Evolutionary conservation across 2,888 invertebrate genomes (phyloP).

Genomic region (Rhorus exstirpatorius): DNA sequence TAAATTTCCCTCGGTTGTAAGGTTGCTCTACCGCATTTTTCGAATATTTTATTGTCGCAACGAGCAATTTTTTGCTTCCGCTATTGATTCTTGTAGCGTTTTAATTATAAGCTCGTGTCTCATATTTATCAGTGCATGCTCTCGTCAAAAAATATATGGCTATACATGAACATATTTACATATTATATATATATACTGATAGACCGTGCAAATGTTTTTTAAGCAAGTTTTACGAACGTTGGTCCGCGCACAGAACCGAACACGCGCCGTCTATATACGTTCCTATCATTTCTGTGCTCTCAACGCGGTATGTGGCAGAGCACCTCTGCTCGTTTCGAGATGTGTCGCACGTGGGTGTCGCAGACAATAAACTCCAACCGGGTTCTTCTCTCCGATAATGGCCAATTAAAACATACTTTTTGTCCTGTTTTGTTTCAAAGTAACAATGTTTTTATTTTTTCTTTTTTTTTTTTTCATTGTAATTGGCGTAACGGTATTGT

Average conservation of each 20-base stretch:
- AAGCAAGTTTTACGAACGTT: slow-evolving; percentile 15
- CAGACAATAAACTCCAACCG: slow-evolving; percentile 62
- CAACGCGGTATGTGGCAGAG: slow-evolving; percentile 16
- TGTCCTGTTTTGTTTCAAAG: slow-evolving; percentile 26
- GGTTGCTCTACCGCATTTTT: neutral
- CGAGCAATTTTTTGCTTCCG: neutral
- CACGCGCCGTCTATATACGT: neutral
- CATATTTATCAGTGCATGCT: slow-evolving; percentile 5
- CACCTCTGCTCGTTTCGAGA: slow-evolving; percentile 48
- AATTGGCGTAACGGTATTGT: slow-evolving; percentile 64
- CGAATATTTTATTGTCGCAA: neutral
- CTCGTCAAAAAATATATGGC: slow-evolving; percentile 1
- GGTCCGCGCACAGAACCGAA: slow-evolving; percentile 32
- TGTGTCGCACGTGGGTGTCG: slow-evolving; percentile 67
- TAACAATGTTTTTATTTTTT: slow-evolving; percentile 45
- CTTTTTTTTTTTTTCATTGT: slow-evolving; percentile 40
- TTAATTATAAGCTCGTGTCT: slow-evolving; percentile 15
- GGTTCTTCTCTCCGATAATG: slow-evolving; percentile 57
- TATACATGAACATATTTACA: no score
- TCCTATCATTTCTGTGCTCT: slow-evolving; percentile 8
- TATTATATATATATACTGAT: neutral
- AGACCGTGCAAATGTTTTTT: neutral
- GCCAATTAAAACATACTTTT: slow-evolving; percentile 66
- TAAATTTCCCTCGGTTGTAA: no score
- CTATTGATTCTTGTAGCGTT: slow-evolving; percentile 21